Evolutionary conservation across 2,888 invertebrate genomes (phyloP), one percentile per base, ranked within the genome.

Genomic region (Torymus aiolomorphi): DNA sequence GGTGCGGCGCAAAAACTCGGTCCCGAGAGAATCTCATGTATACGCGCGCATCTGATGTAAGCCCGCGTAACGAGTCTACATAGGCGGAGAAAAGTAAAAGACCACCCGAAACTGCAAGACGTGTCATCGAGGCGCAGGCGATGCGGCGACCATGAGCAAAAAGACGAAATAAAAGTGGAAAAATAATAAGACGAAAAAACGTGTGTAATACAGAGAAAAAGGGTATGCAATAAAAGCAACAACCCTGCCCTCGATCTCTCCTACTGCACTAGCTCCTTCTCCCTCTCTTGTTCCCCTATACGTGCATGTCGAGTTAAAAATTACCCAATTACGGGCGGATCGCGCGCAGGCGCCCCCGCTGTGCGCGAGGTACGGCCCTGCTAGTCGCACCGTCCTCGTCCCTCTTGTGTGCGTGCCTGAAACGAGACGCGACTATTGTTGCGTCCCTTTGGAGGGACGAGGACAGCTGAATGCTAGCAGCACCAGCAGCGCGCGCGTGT

Each of bases 291-390:
- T 70, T 16, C 67, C 54, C 4, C 63, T 13, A 51, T 61, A 20
- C 65, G 52, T 31, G 31, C 62, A 51, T 54, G 42, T 56, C 24
- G 49, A 12, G 5, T 2, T n/a, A 24, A 76, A 72, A 76, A 63
- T 80, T 76, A 76, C 76, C 76, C 80, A 80, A 69, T 72, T 42
- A 52, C 31, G 56, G 61, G n/a, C 42, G 42, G 42, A 42, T 42
- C 8, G 1, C 42, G 4, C 16, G 1, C 14, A 14, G 54, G 62
- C 59, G 54, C 65, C 61, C 20, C 16, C 67, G 67, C 49, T 42
- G 18, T 54, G 31, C 14, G 49, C 16, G n/a, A 11, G 59, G 16
- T 62, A 78, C 78, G 78, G 66, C 72, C 72, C 78, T 78, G 78
- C 42, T 14, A 52, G n/a, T 14, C 56, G 8, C 70, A 13, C 70